Conservation (phyloP, 2,113 vertebrate species). For the Labrus mixtus region DNA sequence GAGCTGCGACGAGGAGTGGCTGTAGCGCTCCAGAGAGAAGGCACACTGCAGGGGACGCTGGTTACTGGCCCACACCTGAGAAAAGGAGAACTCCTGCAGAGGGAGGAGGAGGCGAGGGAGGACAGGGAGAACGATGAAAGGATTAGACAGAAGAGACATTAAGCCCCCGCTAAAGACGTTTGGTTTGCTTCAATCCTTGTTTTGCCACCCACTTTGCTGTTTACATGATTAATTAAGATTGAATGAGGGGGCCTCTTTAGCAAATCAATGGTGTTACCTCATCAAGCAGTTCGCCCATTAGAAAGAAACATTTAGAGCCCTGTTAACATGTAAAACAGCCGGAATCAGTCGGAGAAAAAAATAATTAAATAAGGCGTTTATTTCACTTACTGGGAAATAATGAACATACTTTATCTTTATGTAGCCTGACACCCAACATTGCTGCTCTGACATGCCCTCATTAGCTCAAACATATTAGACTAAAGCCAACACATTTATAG, state of each 20-base stretch:
- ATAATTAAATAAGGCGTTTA: background rate
- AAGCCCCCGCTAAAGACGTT: slow-evolving; percentile 39
- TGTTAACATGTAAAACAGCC: background rate
- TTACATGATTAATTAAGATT: slow-evolving; percentile 65
- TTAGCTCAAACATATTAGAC: slow-evolving; percentile 1
- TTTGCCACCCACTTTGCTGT: slow-evolving; percentile 54
- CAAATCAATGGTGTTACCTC: slow-evolving; percentile 59
- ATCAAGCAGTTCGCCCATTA: slow-evolving; percentile 53
- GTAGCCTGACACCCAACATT: background rate
- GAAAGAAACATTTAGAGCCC: slow-evolving; percentile 23
- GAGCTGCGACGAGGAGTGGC: slow-evolving; percentile 89
- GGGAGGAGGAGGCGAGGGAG: slow-evolving; percentile 8
- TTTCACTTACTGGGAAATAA: slow-evolving; percentile 26
- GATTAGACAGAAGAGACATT: slow-evolving; percentile 56
- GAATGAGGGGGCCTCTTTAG: slow-evolving; percentile 61
- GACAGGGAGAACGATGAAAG: slow-evolving; percentile 35
- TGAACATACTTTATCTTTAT: slow-evolving; percentile 7
- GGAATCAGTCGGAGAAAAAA: slow-evolving; percentile 11
- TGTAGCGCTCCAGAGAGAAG: slow-evolving; percentile 96
- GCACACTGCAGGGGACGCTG: slow-evolving; percentile 94
- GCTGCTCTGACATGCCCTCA: slow-evolving; percentile 5
- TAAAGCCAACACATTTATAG: slow-evolving; percentile 2
- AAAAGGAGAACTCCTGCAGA: slow-evolving; percentile 94
- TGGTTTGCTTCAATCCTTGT: slow-evolving; percentile 32
- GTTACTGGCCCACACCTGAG: slow-evolving; percentile 94